Base-by-base conservation (phyloP, 2,888 invertebrate genomes). In the Eupeodes luniger region DNA sequence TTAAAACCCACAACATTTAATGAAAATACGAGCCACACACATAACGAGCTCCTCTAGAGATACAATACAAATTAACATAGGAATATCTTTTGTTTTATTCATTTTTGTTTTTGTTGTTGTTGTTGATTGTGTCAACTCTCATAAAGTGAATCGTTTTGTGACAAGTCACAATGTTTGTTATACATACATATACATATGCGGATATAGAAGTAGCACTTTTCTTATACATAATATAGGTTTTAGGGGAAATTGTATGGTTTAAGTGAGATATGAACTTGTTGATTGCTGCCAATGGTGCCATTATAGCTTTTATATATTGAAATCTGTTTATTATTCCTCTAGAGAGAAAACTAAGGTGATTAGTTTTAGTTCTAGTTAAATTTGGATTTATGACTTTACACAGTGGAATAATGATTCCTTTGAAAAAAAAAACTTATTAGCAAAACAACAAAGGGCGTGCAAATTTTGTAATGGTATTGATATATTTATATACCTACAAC, bases 241-340 rank as follows among this genome's bases (percentile, higher is more conserved):
- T 59, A 27, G 47, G 27, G 27, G 66, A 67, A 75, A 49, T 80
- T 80, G 49, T 61, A 40, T 27, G 49, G 49, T 7, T 55, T 77
- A 61, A 66, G 77, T 53, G 19, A 66, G 70, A 57, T 47, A 72
- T 69, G 36, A 64, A 72, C 57, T 77, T 67, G 53, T 47, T 53
- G 44, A 72, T 55, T 57, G 70, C 14, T 59, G n/a, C 5, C 19
- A 70, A 16, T 34, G 59, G 27, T 47, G n/a, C 11, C 47, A 4
- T 47, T 59, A 47, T 47, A 55, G 51, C 36, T 70, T 40, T 70
- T 19, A 2, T 40, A 1, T 69, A 16, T 40, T 53, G 53, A 19
- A 27, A 69, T 69, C 40, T 44, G 53, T 69, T 69, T 53, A 14
- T 7, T 14, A 10, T 34, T 66, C 1, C 51, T 44, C 14, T 1